These are phyloP conservation scores for Drosophila macrospina DNA, from an alignment of 2,888 invertebrate species.

Conservation along the genomic window DNA sequence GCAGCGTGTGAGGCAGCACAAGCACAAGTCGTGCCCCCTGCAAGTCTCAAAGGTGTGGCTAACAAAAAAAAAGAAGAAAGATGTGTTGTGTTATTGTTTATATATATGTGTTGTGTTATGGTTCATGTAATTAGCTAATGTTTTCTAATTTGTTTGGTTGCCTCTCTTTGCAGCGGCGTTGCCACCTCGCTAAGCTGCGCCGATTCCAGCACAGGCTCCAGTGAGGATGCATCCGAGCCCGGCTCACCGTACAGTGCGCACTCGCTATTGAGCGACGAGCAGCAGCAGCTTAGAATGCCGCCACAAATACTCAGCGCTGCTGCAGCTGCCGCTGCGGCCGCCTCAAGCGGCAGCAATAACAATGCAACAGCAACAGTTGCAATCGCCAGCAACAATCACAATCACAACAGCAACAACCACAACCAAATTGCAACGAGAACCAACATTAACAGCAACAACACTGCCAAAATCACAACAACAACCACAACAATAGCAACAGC, in stretches of 20 bases:
- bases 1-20: conserved; percentile 15
- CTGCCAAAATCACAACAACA: conserved; percentile 61
- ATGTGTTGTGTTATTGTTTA: not conserved
- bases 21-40: conserved; percentile 15
- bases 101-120: not conserved
- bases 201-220: conserved; percentile 88
- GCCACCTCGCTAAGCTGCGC: conserved; percentile 91
- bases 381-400: conserved; percentile 85
- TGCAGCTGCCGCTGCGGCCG: conserved; percentile 86
- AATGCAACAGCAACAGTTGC: conserved; percentile 86
- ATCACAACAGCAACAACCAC: conserved; percentile 83
- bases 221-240: conserved; percentile 93
- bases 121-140: conserved; percentile 6
- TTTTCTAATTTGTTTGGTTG: not conserved
- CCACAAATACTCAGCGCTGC: conserved; percentile 83
- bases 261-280: conserved; percentile 86
- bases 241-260: conserved; percentile 90
- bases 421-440: conserved; percentile 33
- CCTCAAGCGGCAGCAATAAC: conserved; percentile 38
- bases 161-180: conserved; percentile 89
- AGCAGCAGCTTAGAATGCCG: conserved; percentile 86
- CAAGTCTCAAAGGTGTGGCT: conserved; percentile 55
- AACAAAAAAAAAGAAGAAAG: conserved; percentile 6
- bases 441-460: conserved; percentile 44
- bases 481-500: conserved; percentile 28